These are phyloP conservation scores for Crotalus helleri DNA, from an alignment of 2,113 vertebrate genomes.

Conservation along the genomic window DNA sequence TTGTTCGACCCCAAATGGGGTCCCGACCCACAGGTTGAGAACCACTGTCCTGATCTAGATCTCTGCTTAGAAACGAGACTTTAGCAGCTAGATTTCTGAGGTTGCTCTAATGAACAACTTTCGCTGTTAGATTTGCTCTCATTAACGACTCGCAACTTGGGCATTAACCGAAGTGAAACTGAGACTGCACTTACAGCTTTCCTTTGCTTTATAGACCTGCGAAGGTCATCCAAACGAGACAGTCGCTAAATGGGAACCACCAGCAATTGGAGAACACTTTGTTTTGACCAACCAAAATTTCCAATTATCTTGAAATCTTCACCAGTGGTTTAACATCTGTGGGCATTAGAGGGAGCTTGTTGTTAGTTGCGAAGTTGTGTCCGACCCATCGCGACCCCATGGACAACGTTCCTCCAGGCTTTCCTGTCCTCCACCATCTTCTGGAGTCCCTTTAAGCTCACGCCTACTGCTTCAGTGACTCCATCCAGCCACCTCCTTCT, in stretches of 20 bases:
- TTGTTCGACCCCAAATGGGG: too few species aligned
- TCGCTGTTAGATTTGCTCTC: background rate
- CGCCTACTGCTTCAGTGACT: too few species aligned
- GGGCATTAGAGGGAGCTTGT: too few species aligned
- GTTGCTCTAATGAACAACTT: background rate
- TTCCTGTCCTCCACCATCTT: too few species aligned
- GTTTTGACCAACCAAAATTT: background rate
- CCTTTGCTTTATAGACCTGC: background rate
- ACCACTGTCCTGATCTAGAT: background rate
- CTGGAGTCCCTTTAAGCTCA: too few species aligned
- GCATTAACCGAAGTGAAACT: background rate
- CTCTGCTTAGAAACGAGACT: background rate
- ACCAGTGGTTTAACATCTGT: too few species aligned
- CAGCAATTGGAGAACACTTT: background rate
- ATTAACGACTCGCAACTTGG: background rate
- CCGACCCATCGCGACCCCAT: too few species aligned
- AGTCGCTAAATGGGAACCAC: background rate
- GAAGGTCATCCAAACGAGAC: background rate
- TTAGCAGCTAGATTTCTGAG: background rate
- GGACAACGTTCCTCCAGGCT: too few species aligned
- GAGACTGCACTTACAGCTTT: background rate
- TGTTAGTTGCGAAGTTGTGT: too few species aligned
- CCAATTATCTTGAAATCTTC: background rate
- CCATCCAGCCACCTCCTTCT: too few species aligned
- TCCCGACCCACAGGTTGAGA: too few species aligned